These are phyloP conservation scores for Lysandra coridon DNA, from an alignment of 2,888 invertebrate genomes.

Conservation along the genomic window DNA sequence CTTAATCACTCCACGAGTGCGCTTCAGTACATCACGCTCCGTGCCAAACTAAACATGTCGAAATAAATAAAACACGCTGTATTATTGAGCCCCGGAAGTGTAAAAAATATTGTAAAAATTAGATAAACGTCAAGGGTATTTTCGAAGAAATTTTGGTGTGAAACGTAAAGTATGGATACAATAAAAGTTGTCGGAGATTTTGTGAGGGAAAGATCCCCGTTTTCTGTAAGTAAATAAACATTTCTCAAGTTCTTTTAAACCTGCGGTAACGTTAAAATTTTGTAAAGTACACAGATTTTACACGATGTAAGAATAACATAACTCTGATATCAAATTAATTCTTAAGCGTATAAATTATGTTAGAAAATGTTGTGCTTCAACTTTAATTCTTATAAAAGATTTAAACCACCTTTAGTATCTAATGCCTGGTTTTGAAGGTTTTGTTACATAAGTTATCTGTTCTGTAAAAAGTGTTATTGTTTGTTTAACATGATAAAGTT, in stretches of 20 bases:
- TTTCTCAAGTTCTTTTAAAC: not conserved
- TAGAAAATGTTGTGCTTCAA: no score
- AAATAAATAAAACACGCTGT: not conserved
- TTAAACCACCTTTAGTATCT: no score
- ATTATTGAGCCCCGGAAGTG: not conserved
- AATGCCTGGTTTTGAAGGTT: no score
- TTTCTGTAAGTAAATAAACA: slow-evolving; percentile 59
- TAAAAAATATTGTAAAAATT: not conserved
- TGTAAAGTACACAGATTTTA: no score
- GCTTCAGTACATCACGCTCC: slow-evolving; percentile 23
- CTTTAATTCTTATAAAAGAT: no score
- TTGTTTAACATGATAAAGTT: no score
- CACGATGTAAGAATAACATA: no score
- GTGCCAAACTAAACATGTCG: not conserved
- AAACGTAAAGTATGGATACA: slow-evolving; percentile 58
- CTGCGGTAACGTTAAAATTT: no score
- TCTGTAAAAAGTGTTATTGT: no score
- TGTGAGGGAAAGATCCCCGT: slow-evolving; percentile 68
- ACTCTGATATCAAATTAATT: no score
- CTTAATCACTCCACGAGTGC: slow-evolving; percentile 13
- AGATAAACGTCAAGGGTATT: not conserved
- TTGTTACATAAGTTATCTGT: no score
- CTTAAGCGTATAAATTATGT: no score
- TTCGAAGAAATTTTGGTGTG: not conserved
- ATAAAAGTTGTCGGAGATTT: slow-evolving; percentile 71